Evolutionary conservation across 2,888 invertebrate genomes (phyloP).

Genomic region (Drosophila austrosaltans): DNA sequence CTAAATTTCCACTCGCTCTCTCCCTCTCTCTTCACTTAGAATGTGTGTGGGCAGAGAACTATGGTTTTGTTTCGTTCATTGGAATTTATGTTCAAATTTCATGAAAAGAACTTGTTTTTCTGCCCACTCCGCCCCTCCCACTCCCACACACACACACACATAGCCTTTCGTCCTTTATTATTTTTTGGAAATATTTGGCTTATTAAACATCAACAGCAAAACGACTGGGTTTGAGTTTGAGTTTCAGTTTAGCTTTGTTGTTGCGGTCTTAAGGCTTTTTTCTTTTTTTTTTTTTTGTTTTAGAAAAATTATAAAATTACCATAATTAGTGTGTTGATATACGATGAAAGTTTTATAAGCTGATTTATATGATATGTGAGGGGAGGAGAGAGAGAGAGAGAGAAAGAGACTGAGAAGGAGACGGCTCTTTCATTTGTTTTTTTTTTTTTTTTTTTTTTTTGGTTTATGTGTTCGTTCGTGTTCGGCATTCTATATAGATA

Average conservation of each 20-base stretch:
- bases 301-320: conserved; percentile 71
- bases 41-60: conserved; percentile 53
- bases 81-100: conserved; percentile 74
- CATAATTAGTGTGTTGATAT: conserved; percentile 72
- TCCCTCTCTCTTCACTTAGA: background rate
- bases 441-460: conserved; percentile 12
- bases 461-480: conserved; percentile 25
- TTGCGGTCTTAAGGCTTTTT: conserved; percentile 19
- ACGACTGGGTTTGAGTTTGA: conserved; percentile 53
- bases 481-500: conserved; percentile 44
- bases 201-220: conserved; percentile 71
- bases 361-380: conserved; percentile 65
- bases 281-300: conserved; percentile 27
- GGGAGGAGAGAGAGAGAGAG: background rate
- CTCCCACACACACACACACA: conserved; percentile 4
- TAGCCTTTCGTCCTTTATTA: conserved; percentile 31
- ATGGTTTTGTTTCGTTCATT: conserved; percentile 71
- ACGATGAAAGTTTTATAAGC: conserved; percentile 72
- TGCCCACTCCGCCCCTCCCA: conserved; percentile 27
- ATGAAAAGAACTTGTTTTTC: conserved; percentile 71
- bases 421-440: conserved; percentile 20
- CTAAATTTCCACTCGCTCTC: background rate
- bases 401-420: too few species aligned
- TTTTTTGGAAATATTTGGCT: conserved; percentile 43
- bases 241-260: conserved; percentile 25